Percentiles rank a stretch among this genome's conserved stretches.
Conservation (phyloP, 2,888 invertebrate species). For the Campoplex nolae region DNA sequence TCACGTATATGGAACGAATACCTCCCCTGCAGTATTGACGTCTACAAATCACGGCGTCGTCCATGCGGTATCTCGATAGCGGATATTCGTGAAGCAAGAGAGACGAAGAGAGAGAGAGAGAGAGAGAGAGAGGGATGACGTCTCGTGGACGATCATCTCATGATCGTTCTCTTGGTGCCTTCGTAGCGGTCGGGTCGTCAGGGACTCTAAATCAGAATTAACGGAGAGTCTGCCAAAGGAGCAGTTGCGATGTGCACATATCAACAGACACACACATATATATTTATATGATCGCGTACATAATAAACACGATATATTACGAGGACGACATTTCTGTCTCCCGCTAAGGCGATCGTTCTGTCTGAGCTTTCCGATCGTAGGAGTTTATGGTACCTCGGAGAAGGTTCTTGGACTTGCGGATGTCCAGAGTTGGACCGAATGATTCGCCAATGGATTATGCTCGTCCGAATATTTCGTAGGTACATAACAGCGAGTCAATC, state of each 20-base stretch:
- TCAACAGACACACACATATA: not conserved
- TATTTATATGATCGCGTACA: not conserved
- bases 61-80: slow-evolving; percentile 79
- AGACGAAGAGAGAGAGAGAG: slow-evolving; percentile 23
- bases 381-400: slow-evolving; percentile 45
- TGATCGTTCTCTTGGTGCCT: slow-evolving; percentile 50
- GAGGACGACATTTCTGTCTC: slow-evolving; percentile 11
- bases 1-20: slow-evolving; percentile 83
- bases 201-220: slow-evolving; percentile 69
- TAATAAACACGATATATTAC: slow-evolving; percentile 30
- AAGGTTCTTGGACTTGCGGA: slow-evolving; percentile 47
- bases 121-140: slow-evolving; percentile 15
- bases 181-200: slow-evolving; percentile 35
- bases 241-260: slow-evolving; percentile 44
- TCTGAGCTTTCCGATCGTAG: slow-evolving; percentile 51
- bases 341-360: slow-evolving; percentile 55
- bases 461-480: slow-evolving; percentile 7
- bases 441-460: slow-evolving; percentile 34
- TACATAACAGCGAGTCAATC: slow-evolving; percentile 29
- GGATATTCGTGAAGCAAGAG: slow-evolving; percentile 52
- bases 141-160: slow-evolving; percentile 55
- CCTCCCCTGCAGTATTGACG: slow-evolving; percentile 80
- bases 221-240: slow-evolving; percentile 57
- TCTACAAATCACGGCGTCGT: slow-evolving; percentile 82
- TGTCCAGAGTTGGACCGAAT: slow-evolving; percentile 52